Conservation (phyloP, 2,797 vertebrate genomes). For the Anguilla pacifica region DNA sequence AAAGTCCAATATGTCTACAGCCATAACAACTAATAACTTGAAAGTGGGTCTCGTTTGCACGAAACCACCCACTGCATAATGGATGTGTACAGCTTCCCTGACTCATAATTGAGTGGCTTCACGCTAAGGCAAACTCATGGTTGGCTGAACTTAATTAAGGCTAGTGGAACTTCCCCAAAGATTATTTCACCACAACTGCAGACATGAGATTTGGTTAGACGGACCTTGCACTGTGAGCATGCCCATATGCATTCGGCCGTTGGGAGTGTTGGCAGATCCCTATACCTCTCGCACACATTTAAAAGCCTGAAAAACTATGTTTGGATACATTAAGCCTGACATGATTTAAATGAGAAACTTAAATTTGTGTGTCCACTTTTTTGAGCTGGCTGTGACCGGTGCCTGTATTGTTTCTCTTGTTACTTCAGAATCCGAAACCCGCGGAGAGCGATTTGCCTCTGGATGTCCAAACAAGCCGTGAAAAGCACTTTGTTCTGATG, state of each 20-base stretch:
- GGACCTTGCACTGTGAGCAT: neutral
- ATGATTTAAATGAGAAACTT: neutral
- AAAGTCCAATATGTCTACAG: slow-evolving; percentile 69
- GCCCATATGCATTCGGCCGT: neutral
- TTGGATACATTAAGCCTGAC: neutral
- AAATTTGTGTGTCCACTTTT: slow-evolving; percentile 60
- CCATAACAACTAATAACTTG: slow-evolving; percentile 67
- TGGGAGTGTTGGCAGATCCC: neutral
- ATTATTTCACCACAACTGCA: neutral
- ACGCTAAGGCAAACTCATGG: slow-evolving; percentile 49
- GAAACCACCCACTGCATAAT: slow-evolving; percentile 63
- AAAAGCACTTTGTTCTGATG: slow-evolving; percentile 46
- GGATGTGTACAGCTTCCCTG: slow-evolving; percentile 49
- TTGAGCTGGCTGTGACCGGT: slow-evolving; percentile 56
- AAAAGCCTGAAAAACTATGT: neutral
- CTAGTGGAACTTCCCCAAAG: slow-evolving; percentile 47
- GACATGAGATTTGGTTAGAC: neutral
- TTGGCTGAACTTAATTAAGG: slow-evolving; percentile 46
- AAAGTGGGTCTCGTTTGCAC: slow-evolving; percentile 47
- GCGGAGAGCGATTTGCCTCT: slow-evolving; percentile 56
- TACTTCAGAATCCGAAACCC: slow-evolving; percentile 59
- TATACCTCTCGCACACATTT: neutral
- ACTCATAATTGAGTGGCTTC: slow-evolving; percentile 56
- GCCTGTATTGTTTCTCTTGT: slow-evolving; percentile 65
- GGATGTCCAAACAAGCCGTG: slow-evolving; percentile 36